Evolutionary conservation across 2,888 invertebrate species (phyloP).

Genomic region (Melinaea marsaeus): DNA sequence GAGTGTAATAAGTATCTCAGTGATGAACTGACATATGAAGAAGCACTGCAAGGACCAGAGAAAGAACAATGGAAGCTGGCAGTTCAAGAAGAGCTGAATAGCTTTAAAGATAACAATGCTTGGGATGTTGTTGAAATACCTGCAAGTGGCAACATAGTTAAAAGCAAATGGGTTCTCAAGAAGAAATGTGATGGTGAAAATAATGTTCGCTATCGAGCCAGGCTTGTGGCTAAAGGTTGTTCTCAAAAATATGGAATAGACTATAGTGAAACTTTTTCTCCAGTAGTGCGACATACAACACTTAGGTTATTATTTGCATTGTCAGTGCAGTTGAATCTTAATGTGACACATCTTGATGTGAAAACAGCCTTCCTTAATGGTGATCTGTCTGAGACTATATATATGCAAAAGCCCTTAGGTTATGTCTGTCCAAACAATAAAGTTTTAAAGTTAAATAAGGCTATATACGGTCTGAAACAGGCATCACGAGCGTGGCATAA

Average conservation of each 20-base stretch:
- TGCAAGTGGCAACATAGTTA: conserved; percentile 17
- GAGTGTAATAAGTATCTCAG: too few species aligned
- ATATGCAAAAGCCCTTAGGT: conserved; percentile 6
- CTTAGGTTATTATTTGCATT: too few species aligned
- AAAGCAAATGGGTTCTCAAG: conserved; percentile 28
- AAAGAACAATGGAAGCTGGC: too few species aligned
- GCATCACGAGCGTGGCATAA: conserved; percentile 15
- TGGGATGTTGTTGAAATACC: conserved; percentile 24
- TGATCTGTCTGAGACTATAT: conserved; percentile 11
- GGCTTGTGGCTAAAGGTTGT: conserved; percentile 26
- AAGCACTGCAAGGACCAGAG: too few species aligned
- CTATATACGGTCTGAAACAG: conserved; percentile 16
- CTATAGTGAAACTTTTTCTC: conserved; percentile 9
- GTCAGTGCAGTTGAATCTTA: too few species aligned
- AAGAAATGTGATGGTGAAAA: conserved; percentile 17
- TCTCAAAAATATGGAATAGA: conserved; percentile 22
- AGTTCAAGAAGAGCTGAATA: too few species aligned
- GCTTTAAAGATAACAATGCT: conserved; percentile 19
- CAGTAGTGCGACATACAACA: too few species aligned
- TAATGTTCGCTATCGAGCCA: conserved; percentile 26
- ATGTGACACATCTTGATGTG: too few species aligned
- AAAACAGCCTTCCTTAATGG: conserved; percentile 7
- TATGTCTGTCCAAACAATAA: neutral
- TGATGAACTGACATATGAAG: too few species aligned
- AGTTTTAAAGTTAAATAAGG: neutral